Percentiles rank a stretch among this genome's conserved stretches.
phyloP scores from a whole-genome alignment of 1,140 invertebrate genomes.

The Drosophila tristis region DNA sequence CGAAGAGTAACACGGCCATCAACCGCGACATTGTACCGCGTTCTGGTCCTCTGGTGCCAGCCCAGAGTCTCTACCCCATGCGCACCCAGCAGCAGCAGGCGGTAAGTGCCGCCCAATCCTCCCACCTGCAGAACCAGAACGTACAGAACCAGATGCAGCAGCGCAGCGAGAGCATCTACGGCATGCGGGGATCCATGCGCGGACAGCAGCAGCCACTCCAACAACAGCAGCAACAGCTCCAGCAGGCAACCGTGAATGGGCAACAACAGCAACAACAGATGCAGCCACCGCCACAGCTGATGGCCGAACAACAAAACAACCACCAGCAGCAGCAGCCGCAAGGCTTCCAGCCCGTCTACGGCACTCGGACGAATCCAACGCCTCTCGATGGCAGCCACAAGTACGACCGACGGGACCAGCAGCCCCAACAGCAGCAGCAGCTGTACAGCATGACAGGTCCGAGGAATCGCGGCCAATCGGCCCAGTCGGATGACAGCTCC shows the following conservation, averaged over 20 bases:
- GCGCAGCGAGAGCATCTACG: conserved; percentile 88
- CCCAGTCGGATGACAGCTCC: conserved; percentile 87
- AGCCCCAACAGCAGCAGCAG: conserved; percentile 85
- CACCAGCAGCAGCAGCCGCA: conserved; percentile 69
- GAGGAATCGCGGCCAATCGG: conserved; percentile 85
- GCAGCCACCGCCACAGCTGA: conserved; percentile 65
- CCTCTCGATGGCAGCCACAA: conserved; percentile 83
- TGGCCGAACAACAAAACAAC: conserved; percentile 74
- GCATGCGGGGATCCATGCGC: conserved; percentile 86
- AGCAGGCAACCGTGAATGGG: conserved; percentile 70
- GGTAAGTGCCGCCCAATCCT: conserved; percentile 60
- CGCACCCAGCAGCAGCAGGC: conserved; percentile 85
- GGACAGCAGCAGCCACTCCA: conserved; percentile 83
- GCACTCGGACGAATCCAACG: conserved; percentile 85
- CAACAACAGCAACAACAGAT: conserved; percentile 84
- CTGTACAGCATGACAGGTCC: conserved; percentile 87
- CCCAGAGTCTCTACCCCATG: conserved; percentile 90
- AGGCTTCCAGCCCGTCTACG: conserved; percentile 84
- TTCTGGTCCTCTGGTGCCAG: conserved; percentile 89
- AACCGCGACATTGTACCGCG: conserved; percentile 87
- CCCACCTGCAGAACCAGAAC: conserved; percentile 88
- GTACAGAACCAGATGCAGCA: conserved; percentile 90
- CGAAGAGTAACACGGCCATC: conserved; percentile 89
- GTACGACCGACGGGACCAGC: conserved; percentile 79
- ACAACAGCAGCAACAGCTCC: conserved; percentile 76